Base-by-base conservation (phyloP, 2,113 vertebrate genomes). In the Dicaeum eximium region DNA sequence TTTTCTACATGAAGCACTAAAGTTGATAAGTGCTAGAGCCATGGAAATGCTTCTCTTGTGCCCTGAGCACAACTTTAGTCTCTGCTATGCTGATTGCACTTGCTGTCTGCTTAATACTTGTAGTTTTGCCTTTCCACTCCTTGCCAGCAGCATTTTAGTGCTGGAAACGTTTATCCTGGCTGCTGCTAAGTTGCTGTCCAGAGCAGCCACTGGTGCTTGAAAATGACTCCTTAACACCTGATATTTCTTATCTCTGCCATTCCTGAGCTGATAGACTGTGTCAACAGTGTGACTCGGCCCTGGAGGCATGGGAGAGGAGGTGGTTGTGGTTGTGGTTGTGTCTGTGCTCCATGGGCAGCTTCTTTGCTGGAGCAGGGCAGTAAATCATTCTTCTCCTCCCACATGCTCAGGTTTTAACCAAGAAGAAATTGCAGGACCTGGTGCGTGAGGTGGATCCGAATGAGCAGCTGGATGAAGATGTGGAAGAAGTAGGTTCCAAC, bases 371-470 rank as follows among this genome's bases (percentile, higher is more conserved):
- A 64, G 35, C 6, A 35, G 37, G 14, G 51, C 66, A 28, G 23
- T 87, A 22, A 94, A 30, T 79, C 3, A 0, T 80, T 54, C 75
- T 40, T n/a, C 47, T 80, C 92, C 93, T 95, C 53, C 51, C 91
- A 44, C 45, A 4, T 0, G 0, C 80, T 13, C 94, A 99, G 99
- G 99, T 99, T 80, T 98, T 99, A 90, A 99, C 98, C 73, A 99
- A 99, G 98, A 99, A 99, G 98, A 99, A 99, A 91, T 95, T 99
- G 80, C 99, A 99, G 96, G 99, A 99, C 95, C 97, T 99, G 96
- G 99, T 99, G 86, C 98, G 99, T 90, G 99, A 99, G 97, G 99
- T 99, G 69, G 99, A 99, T 94, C 99, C 99, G 3, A 99, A 99
- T 3, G 99, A 99, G 93, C 99, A 99, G 96, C 97, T 99, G 96